A percentile compares a stretch with the other conserved stretches of the same genome.
Conservation (phyloP, 2,888 invertebrate genomes). For the Trichopoda pennipes region DNA sequence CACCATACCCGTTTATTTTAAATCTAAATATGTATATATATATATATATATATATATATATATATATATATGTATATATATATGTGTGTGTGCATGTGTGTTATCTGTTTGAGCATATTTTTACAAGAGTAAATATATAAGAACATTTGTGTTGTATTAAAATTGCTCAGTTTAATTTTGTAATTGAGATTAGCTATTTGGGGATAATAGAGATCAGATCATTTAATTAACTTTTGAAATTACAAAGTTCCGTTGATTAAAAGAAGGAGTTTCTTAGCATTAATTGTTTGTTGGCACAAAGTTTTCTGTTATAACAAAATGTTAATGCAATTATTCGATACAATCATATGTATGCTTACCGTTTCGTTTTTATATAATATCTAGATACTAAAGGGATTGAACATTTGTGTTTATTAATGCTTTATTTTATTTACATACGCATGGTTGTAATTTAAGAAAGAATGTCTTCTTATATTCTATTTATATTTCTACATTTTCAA, state of each 20-base stretch:
- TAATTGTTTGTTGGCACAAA: slow-evolving; percentile 56
- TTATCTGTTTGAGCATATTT: slow-evolving; percentile 1
- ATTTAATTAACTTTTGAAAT: slow-evolving; percentile 78
- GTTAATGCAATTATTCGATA: not conserved
- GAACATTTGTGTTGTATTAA: not conserved
- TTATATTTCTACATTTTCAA: too few species aligned
- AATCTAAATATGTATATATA: not conserved
- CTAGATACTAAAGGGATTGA: not conserved
- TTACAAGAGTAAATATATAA: not conserved
- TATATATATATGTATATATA: not conserved
- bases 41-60: not conserved
- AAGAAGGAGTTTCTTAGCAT: slow-evolving; percentile 69
- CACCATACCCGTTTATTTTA: not conserved
- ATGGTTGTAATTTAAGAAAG: not conserved
- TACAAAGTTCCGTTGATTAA: slow-evolving; percentile 73
- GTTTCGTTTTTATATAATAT: not conserved
- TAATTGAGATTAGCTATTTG: slow-evolving; percentile 77
- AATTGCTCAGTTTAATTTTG: slow-evolving; percentile 77
- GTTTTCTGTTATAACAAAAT: slow-evolving; percentile 66
- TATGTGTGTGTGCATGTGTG: not conserved
- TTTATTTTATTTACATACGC: not conserved
- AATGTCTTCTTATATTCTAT: too few species aligned
- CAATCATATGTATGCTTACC: not conserved
- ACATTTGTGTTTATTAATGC: slow-evolving; percentile 16
- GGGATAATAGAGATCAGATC: slow-evolving; percentile 78